phyloP scores from a whole-genome alignment of 2,113 vertebrate genomes.

The Mesocricetus auratus region DNA sequence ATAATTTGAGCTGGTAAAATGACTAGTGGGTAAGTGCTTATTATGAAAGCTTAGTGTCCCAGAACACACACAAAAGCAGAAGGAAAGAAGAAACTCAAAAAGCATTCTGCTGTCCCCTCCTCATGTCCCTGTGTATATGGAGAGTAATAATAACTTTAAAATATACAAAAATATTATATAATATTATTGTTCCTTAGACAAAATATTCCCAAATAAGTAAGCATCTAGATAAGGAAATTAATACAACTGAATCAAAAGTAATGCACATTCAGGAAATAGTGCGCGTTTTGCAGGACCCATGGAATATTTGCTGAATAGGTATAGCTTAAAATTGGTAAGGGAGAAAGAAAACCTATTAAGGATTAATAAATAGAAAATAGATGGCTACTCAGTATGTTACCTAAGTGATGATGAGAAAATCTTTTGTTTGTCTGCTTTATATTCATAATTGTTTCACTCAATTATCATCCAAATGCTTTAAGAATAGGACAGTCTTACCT shows the following conservation, averaged over 20 bases:
- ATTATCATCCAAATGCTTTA: background rate
- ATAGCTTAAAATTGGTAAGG: background rate
- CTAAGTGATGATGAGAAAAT: background rate
- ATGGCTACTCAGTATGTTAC: background rate
- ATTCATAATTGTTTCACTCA: slow-evolving; percentile 20
- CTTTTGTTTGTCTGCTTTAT: background rate
- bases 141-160: background rate
- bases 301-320: background rate
- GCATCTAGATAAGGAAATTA: background rate
- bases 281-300: background rate
- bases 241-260: slow-evolving; percentile 6
- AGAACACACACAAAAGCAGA: background rate
- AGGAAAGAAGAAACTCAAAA: background rate
- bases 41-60: too few relatives aligned
- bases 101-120: too few relatives aligned
- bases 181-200: background rate
- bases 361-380: background rate
- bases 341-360: background rate
- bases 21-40: background rate
- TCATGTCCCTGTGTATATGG: too few relatives aligned
- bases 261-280: background rate
- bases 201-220: slow-evolving; percentile 11
- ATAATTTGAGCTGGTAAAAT: too few relatives aligned
- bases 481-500: slow-evolving; percentile 28
- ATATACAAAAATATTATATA: background rate